phyloP scores from a whole-genome alignment of 1,140 invertebrate species.

The Lordiphosa mommai region DNA sequence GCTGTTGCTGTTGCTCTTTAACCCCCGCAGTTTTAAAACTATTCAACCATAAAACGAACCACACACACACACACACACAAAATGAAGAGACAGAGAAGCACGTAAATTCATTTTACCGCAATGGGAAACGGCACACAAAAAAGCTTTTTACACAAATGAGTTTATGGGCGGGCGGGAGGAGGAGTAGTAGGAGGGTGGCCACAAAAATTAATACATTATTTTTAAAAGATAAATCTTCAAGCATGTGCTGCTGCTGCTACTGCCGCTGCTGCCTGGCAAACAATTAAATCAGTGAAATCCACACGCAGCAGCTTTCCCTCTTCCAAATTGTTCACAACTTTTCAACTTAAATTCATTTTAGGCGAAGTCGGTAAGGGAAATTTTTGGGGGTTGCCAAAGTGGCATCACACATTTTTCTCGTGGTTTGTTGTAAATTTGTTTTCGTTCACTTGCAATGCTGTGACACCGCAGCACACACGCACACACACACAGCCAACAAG shows the following conservation, averaged over 20 bases:
- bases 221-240: conserved; percentile 75
- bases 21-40: conserved; percentile 55
- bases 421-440: conserved; percentile 77
- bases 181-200: conserved; percentile 33
- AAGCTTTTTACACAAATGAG: conserved; percentile 76
- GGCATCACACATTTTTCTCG: conserved; percentile 68
- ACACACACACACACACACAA: conserved; percentile 14
- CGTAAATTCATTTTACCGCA: conserved; percentile 73
- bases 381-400: conserved; percentile 31
- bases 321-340: conserved; percentile 72
- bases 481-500: conserved; percentile 7
- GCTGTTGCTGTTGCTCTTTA: conserved; percentile 38
- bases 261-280: no score
- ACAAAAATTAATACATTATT: conserved; percentile 77
- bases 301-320: conserved; percentile 58
- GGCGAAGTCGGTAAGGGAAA: conserved; percentile 6
- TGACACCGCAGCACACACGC: conserved; percentile 46
- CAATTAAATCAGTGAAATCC: conserved; percentile 77
- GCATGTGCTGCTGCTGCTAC: conserved; percentile 34
- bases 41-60: conserved; percentile 70
- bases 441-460: conserved; percentile 73
- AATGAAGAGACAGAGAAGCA: conserved; percentile 37
- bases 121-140: conserved; percentile 30
- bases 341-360: conserved; percentile 77
- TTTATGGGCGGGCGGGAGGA: conserved; percentile 57